phyloP scores from a whole-genome alignment of 37 sponge, comb jelly and placozoan species.

The Spongia lamella region DNA sequence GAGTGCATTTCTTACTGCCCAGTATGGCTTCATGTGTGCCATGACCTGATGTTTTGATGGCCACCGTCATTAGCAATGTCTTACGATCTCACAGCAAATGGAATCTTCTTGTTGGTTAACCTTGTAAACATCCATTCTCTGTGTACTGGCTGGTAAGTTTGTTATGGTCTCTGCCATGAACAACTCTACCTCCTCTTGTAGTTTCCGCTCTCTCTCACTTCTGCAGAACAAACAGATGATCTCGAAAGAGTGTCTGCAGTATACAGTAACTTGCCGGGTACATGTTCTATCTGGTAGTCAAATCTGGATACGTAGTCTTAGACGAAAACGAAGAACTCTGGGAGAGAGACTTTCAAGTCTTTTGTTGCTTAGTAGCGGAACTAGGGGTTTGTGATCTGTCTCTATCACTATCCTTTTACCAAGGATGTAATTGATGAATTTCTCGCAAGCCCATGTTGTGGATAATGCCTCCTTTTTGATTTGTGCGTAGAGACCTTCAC shows the following conservation, averaged over 20 bases:
- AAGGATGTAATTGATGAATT: no score
- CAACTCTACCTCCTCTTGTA: conserved; percentile 31
- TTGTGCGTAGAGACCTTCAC: background rate
- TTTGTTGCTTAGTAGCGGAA: no score
- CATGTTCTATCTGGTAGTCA: no score
- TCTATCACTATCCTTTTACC: no score
- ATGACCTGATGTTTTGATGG: background rate
- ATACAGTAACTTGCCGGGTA: conserved; percentile 18
- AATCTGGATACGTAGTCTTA: background rate
- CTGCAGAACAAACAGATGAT: conserved; percentile 2
- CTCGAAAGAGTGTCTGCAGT: conserved; percentile 26
- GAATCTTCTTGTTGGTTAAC: conserved; percentile 12
- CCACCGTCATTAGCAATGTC: conserved; percentile 19
- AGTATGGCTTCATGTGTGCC: conserved; percentile 10
- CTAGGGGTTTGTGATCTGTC: conserved; percentile 32
- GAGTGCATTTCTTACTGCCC: conserved; percentile 8
- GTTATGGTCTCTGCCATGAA: background rate
- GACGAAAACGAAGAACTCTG: conserved; percentile 22
- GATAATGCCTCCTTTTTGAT: no score
- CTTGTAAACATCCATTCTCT: background rate
- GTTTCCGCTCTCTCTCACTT: background rate
- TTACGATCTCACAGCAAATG: background rate
- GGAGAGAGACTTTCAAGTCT: conserved; percentile 22
- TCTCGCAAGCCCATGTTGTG: no score
- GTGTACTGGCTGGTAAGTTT: conserved; percentile 1